Percentiles rank a stretch among this genome's conserved stretches.
Conservation (phyloP, 2,888 invertebrate genomes). For the Apodemia duryi region DNA sequence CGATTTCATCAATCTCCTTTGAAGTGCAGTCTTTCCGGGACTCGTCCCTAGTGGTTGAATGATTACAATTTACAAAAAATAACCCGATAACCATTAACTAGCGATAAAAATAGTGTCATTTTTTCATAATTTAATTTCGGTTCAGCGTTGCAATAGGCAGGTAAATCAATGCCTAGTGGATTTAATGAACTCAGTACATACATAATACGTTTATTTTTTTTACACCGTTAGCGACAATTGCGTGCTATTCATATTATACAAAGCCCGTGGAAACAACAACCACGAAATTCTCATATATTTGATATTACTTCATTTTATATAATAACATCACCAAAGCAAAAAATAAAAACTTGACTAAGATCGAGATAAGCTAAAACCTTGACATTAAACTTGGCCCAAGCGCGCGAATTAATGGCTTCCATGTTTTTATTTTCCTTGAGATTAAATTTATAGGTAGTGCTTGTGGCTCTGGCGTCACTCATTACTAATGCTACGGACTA, state of each 20-base stretch:
- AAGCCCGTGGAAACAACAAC: slow-evolving; percentile 21
- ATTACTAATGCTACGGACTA: slow-evolving; percentile 67
- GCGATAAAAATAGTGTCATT: too few relatives aligned
- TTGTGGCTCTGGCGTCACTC: slow-evolving; percentile 67
- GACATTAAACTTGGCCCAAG: slow-evolving; percentile 78
- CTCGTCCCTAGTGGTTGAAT: too few relatives aligned
- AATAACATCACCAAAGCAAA: slow-evolving; percentile 63
- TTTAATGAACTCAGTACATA: background rate
- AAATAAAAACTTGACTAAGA: slow-evolving; percentile 70
- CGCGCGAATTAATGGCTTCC: slow-evolving; percentile 79
- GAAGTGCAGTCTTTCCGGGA: too few relatives aligned
- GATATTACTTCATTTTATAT: slow-evolving; percentile 58
- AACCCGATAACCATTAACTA: too few relatives aligned
- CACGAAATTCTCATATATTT: slow-evolving; percentile 46
- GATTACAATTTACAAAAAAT: too few relatives aligned
- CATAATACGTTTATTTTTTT: background rate
- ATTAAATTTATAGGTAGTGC: slow-evolving; percentile 75
- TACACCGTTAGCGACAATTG: slow-evolving; percentile 11
- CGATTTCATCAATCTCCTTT: too few relatives aligned
- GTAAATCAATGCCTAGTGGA: too few relatives aligned
- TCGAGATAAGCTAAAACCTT: slow-evolving; percentile 76
- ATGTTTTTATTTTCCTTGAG: slow-evolving; percentile 79
- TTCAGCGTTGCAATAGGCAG: too few relatives aligned
- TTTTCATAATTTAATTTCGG: too few relatives aligned
- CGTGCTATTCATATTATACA: slow-evolving; percentile 12